Base-by-base conservation (phyloP, 2,888 invertebrate genomes). In the Volucella inanis region DNA sequence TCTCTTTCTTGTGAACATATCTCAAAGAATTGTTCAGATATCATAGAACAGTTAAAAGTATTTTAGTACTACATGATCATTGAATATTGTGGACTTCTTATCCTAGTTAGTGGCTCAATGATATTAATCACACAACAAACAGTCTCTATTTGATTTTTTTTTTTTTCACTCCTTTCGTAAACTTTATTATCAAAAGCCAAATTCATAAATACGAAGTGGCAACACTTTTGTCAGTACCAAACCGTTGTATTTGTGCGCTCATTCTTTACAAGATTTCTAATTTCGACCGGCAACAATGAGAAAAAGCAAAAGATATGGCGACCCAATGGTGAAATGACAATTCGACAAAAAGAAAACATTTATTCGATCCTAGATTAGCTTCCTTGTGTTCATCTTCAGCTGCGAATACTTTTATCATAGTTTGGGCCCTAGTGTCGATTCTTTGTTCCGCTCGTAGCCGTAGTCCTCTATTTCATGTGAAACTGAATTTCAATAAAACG, bases 291-390 rank as follows among this genome's bases (percentile, higher is more conserved):
- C 54, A 18, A 31, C 71, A 45, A 70, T 1, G 41, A 50, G 15
- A 61, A 15, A 52, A 11, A 55, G 74, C 14, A 54, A 41, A 14
- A 31, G 14, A 52, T 4, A 45, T 41, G 57, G 65, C 62, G 41
- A 39, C 55, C 39, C 41, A 47, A 62, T 79, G 79, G 75, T 84
- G 70, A 84, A 75, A 64, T 75, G 70, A 47, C 65, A 47, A 72
- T 83, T 68, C 72, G 75, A 52, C 41, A 70, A 62, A 65, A 76
- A 49, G 68, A 76, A 71, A 49, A 39, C 52, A 50, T 77, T 49
- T 61, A 76, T 71, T 71, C 41, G 50, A 61, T 68, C 76, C 68
- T 72, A 52, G 55, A 85, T 85, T 85, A 76, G 81, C 85, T 72
- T 80, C 47, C 76, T 74, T 72, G 81, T 31, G 4, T 64, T 67